Conservation (phyloP, 2,888 invertebrate genomes). For the Prosapia bicincta region DNA sequence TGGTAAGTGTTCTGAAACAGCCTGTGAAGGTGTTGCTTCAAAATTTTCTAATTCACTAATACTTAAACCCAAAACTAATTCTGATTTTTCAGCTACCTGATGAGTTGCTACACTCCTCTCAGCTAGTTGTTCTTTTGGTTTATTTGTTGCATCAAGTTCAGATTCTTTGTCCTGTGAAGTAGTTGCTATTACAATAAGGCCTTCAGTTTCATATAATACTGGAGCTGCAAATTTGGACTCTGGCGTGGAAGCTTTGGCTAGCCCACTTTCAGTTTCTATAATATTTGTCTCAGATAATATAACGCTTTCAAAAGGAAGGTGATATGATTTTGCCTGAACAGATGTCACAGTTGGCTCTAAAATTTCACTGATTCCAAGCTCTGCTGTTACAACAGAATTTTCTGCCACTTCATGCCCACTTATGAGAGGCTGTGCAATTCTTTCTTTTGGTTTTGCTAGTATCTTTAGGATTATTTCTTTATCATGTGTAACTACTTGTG, state of each 20-base stretch:
- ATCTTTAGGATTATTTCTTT: slow-evolving; percentile 32
- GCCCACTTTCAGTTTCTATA: slow-evolving; percentile 40
- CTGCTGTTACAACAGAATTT: slow-evolving; percentile 32
- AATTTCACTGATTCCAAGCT: slow-evolving; percentile 37
- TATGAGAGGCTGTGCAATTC: slow-evolving; percentile 37
- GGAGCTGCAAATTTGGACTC: slow-evolving; percentile 39
- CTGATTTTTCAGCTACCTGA: slow-evolving; percentile 49
- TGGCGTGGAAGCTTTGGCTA: slow-evolving; percentile 38
- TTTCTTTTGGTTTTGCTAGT: slow-evolving; percentile 32
- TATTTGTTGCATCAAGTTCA: slow-evolving; percentile 39
- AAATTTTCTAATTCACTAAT: slow-evolving; percentile 39
- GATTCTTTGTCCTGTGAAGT: slow-evolving; percentile 50
- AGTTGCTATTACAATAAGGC: slow-evolving; percentile 48
- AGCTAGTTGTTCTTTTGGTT: slow-evolving; percentile 43
- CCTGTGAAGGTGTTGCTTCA: slow-evolving; percentile 43
- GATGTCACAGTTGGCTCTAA: slow-evolving; percentile 44
- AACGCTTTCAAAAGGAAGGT: slow-evolving; percentile 40
- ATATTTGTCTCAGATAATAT: slow-evolving; percentile 38
- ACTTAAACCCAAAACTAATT: slow-evolving; percentile 47
- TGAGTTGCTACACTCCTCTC: slow-evolving; percentile 46
- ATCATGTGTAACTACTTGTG: slow-evolving; percentile 38
- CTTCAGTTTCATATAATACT: slow-evolving; percentile 39
- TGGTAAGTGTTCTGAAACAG: slow-evolving; percentile 46
- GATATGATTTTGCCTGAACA: slow-evolving; percentile 36
- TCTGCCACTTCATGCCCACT: slow-evolving; percentile 43